Conservation (phyloP, 2,113 vertebrate species). For the Craseonycteris thonglongyai region DNA sequence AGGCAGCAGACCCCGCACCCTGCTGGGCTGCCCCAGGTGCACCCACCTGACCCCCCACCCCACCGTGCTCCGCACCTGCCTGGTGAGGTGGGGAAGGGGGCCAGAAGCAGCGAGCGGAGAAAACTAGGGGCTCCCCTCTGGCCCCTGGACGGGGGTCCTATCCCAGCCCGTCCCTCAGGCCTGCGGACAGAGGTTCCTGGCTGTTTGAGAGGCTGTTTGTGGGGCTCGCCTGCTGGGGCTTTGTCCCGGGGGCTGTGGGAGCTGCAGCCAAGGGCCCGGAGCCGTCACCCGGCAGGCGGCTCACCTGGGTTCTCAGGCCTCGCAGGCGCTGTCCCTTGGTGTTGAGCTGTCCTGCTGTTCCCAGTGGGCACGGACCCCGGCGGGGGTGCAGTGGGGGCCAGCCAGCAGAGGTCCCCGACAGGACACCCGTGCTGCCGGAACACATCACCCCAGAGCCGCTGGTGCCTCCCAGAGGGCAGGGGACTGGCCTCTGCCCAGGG, state of each 20-base stretch:
- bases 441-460: not conserved
- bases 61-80: not conserved
- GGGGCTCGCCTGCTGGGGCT: not conserved
- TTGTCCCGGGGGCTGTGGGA: not conserved
- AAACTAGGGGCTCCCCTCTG: not conserved
- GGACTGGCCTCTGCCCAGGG: not conserved
- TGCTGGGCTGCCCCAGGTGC: not conserved
- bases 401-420: not conserved
- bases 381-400: rapidly evolving
- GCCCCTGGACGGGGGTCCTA: not conserved
- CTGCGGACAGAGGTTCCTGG: not conserved
- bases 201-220: not conserved
- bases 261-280: not conserved
- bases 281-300: rapidly evolving
- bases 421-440: not conserved
- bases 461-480: rapidly evolving
- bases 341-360: not conserved
- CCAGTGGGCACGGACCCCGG: not conserved
- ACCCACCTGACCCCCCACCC: too few species aligned
- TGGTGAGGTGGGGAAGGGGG: not conserved
- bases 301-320: not conserved
- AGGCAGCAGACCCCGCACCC: rapidly evolving
- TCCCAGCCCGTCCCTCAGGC: not conserved
- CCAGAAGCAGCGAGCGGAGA: not conserved
- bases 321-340: not conserved